These are phyloP conservation scores for Drosophila nigromelanica DNA, from an alignment of 1,140 invertebrate genomes.

Conservation along the genomic window DNA sequence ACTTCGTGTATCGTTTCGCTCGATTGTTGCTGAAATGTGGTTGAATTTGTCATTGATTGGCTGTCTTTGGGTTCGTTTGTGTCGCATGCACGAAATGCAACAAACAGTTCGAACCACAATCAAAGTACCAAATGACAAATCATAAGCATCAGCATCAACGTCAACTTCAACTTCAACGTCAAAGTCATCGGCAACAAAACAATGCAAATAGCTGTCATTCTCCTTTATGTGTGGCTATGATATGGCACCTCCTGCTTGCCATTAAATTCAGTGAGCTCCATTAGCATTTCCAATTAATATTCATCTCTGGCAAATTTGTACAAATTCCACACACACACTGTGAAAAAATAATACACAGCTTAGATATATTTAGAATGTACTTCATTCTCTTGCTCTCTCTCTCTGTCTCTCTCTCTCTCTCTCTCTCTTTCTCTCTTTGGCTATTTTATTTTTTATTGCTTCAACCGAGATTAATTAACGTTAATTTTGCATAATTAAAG, in stretches of 20 bases:
- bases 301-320: slow-evolving; percentile 61
- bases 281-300: slow-evolving; percentile 75
- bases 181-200: slow-evolving; percentile 31
- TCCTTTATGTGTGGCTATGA: background rate
- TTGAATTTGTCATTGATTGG: slow-evolving; percentile 55
- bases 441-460: slow-evolving; percentile 53
- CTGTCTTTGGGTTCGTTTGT: slow-evolving; percentile 31
- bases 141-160: slow-evolving; percentile 44
- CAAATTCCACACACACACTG: slow-evolving; percentile 44
- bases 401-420: slow-evolving; percentile 10
- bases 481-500: slow-evolving; percentile 82
- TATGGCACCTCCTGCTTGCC: slow-evolving; percentile 25
- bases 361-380: slow-evolving; percentile 30
- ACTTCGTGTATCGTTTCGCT: slow-evolving; percentile 3
- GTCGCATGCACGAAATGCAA: background rate
- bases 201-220: slow-evolving; percentile 48
- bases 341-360: slow-evolving; percentile 30
- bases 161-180: background rate
- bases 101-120: slow-evolving; percentile 29
- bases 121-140: slow-evolving; percentile 54
- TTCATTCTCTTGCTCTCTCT: slow-evolving; percentile 23
- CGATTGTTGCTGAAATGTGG: slow-evolving; percentile 37
- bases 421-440: slow-evolving; percentile 14
- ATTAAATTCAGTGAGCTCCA: slow-evolving; percentile 51
- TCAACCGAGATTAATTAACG: slow-evolving; percentile 74